These are phyloP conservation scores for Cancer borealis DNA, from an alignment of 2,888 invertebrate genomes.

Conservation along the genomic window DNA sequence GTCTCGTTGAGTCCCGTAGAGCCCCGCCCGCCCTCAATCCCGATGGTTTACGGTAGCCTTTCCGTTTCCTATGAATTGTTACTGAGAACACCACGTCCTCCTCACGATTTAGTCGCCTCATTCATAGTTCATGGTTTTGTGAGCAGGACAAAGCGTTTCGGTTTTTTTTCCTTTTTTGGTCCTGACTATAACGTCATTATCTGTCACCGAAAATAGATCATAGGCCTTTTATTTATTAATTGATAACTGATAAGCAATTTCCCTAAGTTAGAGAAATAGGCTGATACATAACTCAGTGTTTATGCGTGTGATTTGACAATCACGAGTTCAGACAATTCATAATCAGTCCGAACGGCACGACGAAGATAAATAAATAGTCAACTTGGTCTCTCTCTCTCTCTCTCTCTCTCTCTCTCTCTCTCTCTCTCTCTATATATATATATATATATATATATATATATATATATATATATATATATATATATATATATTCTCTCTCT, in stretches of 20 bases:
- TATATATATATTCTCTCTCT: neutral
- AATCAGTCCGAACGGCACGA: neutral
- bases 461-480: too few relatives aligned
- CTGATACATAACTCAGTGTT: neutral
- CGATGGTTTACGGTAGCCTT: conserved; percentile 6
- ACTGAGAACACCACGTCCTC: conserved; percentile 26
- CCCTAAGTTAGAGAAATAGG: neutral
- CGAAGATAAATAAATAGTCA: neutral
- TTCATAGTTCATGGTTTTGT: neutral
- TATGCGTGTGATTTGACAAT: conserved; percentile 12
- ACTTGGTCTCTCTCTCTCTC: conserved; percentile 5
- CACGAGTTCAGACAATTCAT: conserved; percentile 11
- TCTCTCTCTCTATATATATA: too few relatives aligned
- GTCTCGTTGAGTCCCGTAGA: conserved; percentile 48
- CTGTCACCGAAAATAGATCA: conserved; percentile 9
- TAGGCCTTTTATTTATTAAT: conserved; percentile 28
- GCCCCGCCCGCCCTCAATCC: conserved; percentile 17
- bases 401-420: conserved; percentile 29
- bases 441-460: neutral
- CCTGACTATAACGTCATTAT: neutral
- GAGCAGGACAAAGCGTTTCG: neutral
- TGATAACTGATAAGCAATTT: conserved; percentile 10
- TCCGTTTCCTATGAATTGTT: conserved; percentile 8
- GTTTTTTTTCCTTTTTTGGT: neutral
- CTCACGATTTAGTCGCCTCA: neutral